Evolutionary conservation across 2,113 vertebrate species (phyloP), one percentile per base, ranked within the genome.

Genomic region (Madoqua kirkii): DNA sequence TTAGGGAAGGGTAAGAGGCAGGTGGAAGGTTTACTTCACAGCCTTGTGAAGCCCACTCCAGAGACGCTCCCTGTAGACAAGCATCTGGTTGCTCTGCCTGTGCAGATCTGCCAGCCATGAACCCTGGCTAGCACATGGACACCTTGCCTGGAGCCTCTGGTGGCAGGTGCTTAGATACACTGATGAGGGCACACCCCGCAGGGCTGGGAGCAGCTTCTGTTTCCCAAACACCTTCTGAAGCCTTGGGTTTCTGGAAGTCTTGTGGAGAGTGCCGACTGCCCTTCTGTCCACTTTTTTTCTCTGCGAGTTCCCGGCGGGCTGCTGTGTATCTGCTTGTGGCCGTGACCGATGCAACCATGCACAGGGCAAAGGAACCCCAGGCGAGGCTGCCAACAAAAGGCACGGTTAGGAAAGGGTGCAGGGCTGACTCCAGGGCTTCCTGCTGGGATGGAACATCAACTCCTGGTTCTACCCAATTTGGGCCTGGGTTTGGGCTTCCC

Each of bases 321-420:
- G 99, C 99, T 14, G 99, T 99, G 64, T 99, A 99, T 97, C 99
- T 99, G 99, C 99, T 99, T 96, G 99, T 99, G 48, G 99, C 99
- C 27, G 99, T 99, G 97, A 99, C 99, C 0, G 99, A 99, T 23
- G 99, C 99, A 0, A 99, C 99, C 99, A 99, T 99, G 95, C 99
- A 99, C 97, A 99, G 99, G 0, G 99, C 99, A 40, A 99, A 99
- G 29, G 99, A 99, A 79, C 99, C 98, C 99, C 99, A 99, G 0
- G 99, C 99, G n/a, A 99, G 98, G 94, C 99, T 99, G 94, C 31
- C 45, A 97, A 98, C 36, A 93, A 91, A 97, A 97, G 89, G 16
- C 33, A 33, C 33, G 25, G 29, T 31, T 64, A 97, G 33, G 97
- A 99, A 99, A 99, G 99, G 99, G 99, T 99, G 99, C 85, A 99